phyloP scores from a whole-genome alignment of 1,140 invertebrate species.

The Uloborus diversus region DNA sequence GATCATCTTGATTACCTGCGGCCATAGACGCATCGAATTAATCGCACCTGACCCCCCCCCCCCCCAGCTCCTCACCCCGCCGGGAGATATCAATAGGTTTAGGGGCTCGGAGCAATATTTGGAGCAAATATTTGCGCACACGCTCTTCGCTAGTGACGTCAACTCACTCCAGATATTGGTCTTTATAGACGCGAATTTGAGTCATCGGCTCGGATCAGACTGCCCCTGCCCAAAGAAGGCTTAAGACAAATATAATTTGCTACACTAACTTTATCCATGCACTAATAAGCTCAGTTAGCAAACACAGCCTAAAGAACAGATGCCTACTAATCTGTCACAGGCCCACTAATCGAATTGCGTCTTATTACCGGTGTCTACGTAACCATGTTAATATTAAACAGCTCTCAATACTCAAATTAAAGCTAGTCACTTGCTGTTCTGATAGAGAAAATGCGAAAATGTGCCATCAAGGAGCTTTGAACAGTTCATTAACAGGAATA shows the following conservation, averaged over 20 bases:
- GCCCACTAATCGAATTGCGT: slow-evolving; percentile 6
- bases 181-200: slow-evolving; percentile 51
- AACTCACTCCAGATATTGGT: slow-evolving; percentile 44
- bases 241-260: slow-evolving; percentile 52
- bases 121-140: slow-evolving; percentile 46
- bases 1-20: slow-evolving; percentile 54
- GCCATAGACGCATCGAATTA: slow-evolving; percentile 38
- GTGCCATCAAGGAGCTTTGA: no score
- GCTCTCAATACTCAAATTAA: no score
- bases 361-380: background rate
- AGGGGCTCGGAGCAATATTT: slow-evolving; percentile 41
- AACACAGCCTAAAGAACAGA: background rate
- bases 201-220: slow-evolving; percentile 22
- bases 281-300: slow-evolving; percentile 38
- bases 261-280: slow-evolving; percentile 10
- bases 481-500: no score
- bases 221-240: slow-evolving; percentile 12
- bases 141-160: slow-evolving; percentile 42
- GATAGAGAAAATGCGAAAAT: no score
- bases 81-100: slow-evolving; percentile 52
- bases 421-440: no score
- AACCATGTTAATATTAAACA: no score
- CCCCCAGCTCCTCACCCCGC: slow-evolving; percentile 5
- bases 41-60: slow-evolving; percentile 48
- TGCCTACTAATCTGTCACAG: background rate